A percentile compares a stretch with the other conserved stretches of the same genome.
Evolutionary conservation across 35 echinoderm and acorn worm species (phyloP).

Genomic region (Hemicentrotus pulcherrimus): DNA sequence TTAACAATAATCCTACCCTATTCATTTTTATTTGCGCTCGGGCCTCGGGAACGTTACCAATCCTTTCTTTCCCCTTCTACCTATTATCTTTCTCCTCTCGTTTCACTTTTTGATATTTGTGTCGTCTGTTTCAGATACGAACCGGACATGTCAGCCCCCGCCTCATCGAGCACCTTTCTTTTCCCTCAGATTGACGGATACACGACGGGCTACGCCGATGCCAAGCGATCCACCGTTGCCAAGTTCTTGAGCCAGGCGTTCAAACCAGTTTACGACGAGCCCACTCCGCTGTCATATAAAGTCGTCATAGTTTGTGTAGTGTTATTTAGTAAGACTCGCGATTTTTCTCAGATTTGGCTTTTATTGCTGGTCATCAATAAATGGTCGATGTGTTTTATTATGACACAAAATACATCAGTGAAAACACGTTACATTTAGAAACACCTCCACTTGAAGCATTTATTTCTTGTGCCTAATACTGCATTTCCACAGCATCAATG

Average conservation of each 20-base stretch:
- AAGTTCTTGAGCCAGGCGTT: slow-evolving; percentile 53
- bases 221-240: neutral
- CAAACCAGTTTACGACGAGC: slow-evolving; percentile 48
- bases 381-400: too few relatives aligned
- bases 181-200: slow-evolving; percentile 47
- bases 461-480: too few relatives aligned
- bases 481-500: too few relatives aligned
- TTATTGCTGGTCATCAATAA: too few relatives aligned
- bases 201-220: neutral
- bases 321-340: slow-evolving; percentile 34
- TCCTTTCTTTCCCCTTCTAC: too few relatives aligned
- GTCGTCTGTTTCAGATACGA: slow-evolving; percentile 51
- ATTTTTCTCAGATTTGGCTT: neutral
- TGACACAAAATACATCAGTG: too few relatives aligned
- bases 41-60: too few relatives aligned
- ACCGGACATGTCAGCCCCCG: slow-evolving; percentile 51
- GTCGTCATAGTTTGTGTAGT: slow-evolving; percentile 57
- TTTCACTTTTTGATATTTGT: neutral
- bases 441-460: too few relatives aligned
- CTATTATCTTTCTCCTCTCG: too few relatives aligned
- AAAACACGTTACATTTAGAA: too few relatives aligned
- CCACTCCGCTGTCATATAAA: slow-evolving; percentile 50
- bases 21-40: too few relatives aligned
- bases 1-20: too few relatives aligned
- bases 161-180: slow-evolving; percentile 48